Conservation (phyloP, 2,797 vertebrate species). For the Kryptopterus vitreolus region DNA sequence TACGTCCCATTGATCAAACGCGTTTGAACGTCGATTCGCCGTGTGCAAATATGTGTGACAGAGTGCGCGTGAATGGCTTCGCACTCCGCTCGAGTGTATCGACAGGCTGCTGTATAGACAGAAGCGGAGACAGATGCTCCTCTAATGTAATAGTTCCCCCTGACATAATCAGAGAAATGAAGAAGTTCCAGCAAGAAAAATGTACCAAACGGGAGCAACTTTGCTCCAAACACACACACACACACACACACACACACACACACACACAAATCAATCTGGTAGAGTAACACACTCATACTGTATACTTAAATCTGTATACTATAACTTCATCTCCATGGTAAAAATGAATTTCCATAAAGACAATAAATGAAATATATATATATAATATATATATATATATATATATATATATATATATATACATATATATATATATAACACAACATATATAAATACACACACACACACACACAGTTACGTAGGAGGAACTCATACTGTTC, state of each 20-base stretch:
- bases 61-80: slow-evolving; percentile 40
- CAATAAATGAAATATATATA: too few species aligned
- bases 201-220: background rate
- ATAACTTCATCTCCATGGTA: background rate
- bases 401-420: too few species aligned
- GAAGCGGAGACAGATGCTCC: slow-evolving; percentile 36
- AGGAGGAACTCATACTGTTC: background rate
- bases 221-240: background rate
- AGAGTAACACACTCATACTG: background rate
- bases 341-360: background rate
- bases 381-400: too few species aligned
- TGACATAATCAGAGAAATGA: slow-evolving; percentile 38
- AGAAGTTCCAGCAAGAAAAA: slow-evolving; percentile 22
- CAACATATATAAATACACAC: background rate
- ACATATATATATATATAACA: too few species aligned
- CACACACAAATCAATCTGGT: background rate
- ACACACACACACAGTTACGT: background rate
- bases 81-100: slow-evolving; percentile 39
- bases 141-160: slow-evolving; percentile 39
- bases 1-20: slow-evolving; percentile 72
- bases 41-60: slow-evolving; percentile 34
- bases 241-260: too few species aligned
- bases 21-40: slow-evolving; percentile 48
- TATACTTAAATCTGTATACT: too few species aligned
- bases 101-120: slow-evolving; percentile 35